A percentile compares a stretch with the other conserved stretches of the same genome.
Conservation (phyloP, 2,888 invertebrate genomes). For the Eubasilissa splendida region DNA sequence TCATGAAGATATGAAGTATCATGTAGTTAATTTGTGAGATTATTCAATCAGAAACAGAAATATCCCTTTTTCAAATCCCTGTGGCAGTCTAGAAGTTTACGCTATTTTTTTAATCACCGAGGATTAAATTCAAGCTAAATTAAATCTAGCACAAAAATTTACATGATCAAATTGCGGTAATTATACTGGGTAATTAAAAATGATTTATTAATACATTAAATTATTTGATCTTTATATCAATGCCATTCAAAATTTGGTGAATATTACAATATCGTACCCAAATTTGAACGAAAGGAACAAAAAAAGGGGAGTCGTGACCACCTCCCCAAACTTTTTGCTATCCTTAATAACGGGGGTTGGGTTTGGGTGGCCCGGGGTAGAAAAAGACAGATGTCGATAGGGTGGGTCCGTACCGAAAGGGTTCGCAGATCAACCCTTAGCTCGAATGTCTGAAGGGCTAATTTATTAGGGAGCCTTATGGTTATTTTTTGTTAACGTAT, state of each 20-base stretch:
- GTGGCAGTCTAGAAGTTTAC: too few relatives aligned
- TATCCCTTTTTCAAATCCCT: too few relatives aligned
- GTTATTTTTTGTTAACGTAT: slow-evolving; percentile 55
- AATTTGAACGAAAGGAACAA: slow-evolving; percentile 39
- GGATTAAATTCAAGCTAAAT: too few relatives aligned
- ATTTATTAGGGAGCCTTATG: slow-evolving; percentile 58
- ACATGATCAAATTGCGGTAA: too few relatives aligned
- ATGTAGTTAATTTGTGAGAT: too few relatives aligned
- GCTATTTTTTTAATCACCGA: too few relatives aligned
- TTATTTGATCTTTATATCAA: background rate
- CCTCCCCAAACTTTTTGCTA: slow-evolving; percentile 35
- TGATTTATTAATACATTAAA: background rate
- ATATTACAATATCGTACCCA: slow-evolving; percentile 9
- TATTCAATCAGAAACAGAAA: too few relatives aligned
- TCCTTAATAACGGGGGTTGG: slow-evolving; percentile 25
- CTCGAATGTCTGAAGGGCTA: slow-evolving; percentile 57
- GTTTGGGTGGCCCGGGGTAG: slow-evolving; percentile 38
- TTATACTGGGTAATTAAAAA: too few relatives aligned
- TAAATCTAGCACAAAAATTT: too few relatives aligned
- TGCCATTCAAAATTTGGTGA: background rate
- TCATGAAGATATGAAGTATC: too few relatives aligned
- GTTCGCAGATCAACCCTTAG: slow-evolving; percentile 59
- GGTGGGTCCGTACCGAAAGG: slow-evolving; percentile 43
- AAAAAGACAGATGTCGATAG: slow-evolving; percentile 57
- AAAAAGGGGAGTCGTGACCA: slow-evolving; percentile 22